Evolutionary conservation across 1,140 invertebrate species (phyloP), one percentile per base, ranked within the genome.

Genomic region (Pseudachorutes palmiensis): DNA sequence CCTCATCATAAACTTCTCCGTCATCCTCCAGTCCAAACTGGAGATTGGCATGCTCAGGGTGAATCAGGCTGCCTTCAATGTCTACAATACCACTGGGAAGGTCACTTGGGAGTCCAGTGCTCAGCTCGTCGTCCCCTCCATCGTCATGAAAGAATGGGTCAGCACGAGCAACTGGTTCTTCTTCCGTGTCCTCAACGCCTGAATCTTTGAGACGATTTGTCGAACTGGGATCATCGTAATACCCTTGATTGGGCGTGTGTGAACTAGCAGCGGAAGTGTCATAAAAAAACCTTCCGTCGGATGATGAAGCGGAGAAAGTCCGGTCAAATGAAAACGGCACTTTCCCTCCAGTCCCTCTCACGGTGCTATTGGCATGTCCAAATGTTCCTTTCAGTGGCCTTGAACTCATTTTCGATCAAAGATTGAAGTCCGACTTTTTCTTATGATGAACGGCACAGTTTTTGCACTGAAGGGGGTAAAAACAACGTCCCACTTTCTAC

Each of bases 21-120:
- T 55, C 64, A 26, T 69, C 64, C n/a, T 66, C 68, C 36, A 26
- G 3, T 2, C 67, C 67, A 48, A 63, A 63, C 24, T 32, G 3
- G 9, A 63, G 5, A 32, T 63, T 41, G n/a, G 41, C 33, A 36
- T 32, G 2, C 2, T 24, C 22, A 31, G 57, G 22, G 3, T 59
- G 26, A 16, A 69, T 45, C 12, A 66, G 31, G 45, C 55, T 32
- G 12, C 68, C 68, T 30, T 65, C 68, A 55, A 69, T 55, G 48
- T 69, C 68, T 28, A 69, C 60, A 12, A 69, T 26, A 51, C 59
- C 68, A 62, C 58, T 66, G 24, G 68, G 68, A 22, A 69, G 45
- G 30, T 69, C 68, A 41, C 29, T 49, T 2, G 64, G 64, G 1
- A 69, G 31, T 2, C 59, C 64, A 3, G 58, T n/a, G 30, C 58